A percentile compares a stretch with the other conserved stretches of the same genome.
Evolutionary conservation across 2,797 vertebrate genomes (phyloP).

Genomic region (Glossophaga mutica): DNA sequence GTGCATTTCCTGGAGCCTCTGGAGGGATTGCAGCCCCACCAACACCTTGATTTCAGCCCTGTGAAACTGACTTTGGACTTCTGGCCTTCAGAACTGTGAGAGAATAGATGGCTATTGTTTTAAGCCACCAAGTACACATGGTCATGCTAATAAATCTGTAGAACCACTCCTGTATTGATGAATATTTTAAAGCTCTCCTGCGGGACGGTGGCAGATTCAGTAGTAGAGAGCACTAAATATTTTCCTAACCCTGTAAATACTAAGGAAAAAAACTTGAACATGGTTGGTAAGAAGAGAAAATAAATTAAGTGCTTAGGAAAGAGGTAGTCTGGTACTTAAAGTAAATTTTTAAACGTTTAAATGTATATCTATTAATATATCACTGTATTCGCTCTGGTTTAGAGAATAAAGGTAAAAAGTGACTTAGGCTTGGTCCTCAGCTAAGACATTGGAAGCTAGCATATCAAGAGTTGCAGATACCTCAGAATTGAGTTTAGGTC

Average conservation of each 20-base stretch:
- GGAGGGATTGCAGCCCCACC: background rate
- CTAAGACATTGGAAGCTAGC: background rate
- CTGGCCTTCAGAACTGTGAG: background rate
- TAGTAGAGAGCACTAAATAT: background rate
- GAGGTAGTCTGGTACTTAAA: background rate
- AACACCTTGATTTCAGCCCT: background rate
- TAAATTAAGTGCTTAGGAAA: background rate
- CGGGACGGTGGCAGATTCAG: background rate
- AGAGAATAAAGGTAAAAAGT: background rate
- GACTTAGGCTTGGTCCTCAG: background rate
- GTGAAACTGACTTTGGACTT: background rate
- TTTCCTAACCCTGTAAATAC: background rate
- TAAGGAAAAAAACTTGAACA: background rate
- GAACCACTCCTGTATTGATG: background rate
- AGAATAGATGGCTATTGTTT: background rate
- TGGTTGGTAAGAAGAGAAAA: background rate
- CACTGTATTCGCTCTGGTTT: slow-evolving; percentile 13
- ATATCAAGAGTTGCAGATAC: background rate
- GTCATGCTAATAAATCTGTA: background rate
- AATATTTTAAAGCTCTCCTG: background rate
- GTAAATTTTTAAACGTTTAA: background rate
- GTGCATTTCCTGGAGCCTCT: background rate
- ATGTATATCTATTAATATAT: background rate
- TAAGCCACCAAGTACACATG: background rate
- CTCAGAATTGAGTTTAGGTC: background rate